A percentile compares a stretch with the other conserved stretches of the same genome.
These are phyloP conservation scores for Solea senegalensis DNA, from an alignment of 2,113 vertebrate genomes.

Conservation along the genomic window DNA sequence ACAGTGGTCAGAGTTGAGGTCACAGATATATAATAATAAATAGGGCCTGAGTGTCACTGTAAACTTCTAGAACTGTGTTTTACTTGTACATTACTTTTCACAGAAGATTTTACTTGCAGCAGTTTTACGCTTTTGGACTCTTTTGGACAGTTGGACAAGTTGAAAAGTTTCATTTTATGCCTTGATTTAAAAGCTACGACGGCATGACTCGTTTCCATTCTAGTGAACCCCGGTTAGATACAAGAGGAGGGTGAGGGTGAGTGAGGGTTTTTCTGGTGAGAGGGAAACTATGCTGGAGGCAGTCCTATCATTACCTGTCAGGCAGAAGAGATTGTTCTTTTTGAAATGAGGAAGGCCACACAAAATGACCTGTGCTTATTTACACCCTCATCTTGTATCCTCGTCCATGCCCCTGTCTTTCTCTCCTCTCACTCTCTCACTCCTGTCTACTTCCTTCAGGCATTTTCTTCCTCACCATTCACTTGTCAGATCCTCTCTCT, in stretches of 20 bases:
- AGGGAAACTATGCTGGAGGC: constrained; percentile 20
- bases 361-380: constrained; percentile 50
- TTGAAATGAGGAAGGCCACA: constrained; percentile 43
- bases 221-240: constrained; percentile 17
- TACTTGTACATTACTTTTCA: too few species aligned
- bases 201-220: background rate
- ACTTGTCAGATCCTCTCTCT: constrained; percentile 48
- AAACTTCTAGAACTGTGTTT: too few species aligned
- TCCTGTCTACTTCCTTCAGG: constrained; percentile 38
- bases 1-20: too few species aligned
- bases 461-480: constrained; percentile 65
- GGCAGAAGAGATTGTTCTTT: constrained; percentile 39
- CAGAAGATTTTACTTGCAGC: too few species aligned
- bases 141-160: too few species aligned
- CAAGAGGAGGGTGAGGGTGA: background rate
- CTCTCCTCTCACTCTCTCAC: background rate
- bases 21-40: too few species aligned
- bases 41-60: too few species aligned
- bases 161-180: too few species aligned
- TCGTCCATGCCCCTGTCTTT: constrained; percentile 4
- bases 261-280: background rate
- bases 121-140: too few species aligned
- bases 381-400: constrained; percentile 21
- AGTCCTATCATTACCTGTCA: constrained; percentile 38
- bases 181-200: too few species aligned